Evolutionary conservation across 1,140 invertebrate genomes (phyloP).

Genomic region (Colletes gigas): DNA sequence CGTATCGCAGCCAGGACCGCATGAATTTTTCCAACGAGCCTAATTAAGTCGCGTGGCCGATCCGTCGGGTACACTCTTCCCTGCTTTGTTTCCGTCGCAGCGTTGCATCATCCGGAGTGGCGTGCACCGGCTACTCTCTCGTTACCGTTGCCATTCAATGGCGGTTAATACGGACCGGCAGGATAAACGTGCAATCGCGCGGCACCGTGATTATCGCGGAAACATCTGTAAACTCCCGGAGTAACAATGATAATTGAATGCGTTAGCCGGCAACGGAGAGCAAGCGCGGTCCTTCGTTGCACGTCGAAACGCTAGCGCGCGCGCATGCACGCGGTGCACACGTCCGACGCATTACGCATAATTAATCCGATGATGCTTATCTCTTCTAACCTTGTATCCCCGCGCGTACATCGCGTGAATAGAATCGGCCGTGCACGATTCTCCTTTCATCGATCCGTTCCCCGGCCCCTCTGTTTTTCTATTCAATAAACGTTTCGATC

Average conservation of each 20-base stretch:
- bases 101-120: slow-evolving; percentile 11
- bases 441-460: slow-evolving; percentile 54
- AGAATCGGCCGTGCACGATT: slow-evolving; percentile 57
- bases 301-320: not conserved
- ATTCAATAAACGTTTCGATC: too few species aligned
- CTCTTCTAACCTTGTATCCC: slow-evolving; percentile 58
- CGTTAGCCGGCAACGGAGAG: slow-evolving; percentile 27
- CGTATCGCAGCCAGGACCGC: slow-evolving; percentile 8
- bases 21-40: slow-evolving; percentile 54
- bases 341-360: slow-evolving; percentile 70
- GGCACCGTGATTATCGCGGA: slow-evolving; percentile 69
- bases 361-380: slow-evolving; percentile 71
- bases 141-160: slow-evolving; percentile 63
- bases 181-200: slow-evolving; percentile 62
- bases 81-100: slow-evolving; percentile 18
- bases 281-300: not conserved
- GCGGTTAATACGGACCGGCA: slow-evolving; percentile 52
- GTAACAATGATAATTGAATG: slow-evolving; percentile 73
- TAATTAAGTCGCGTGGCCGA: slow-evolving; percentile 55
- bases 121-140: slow-evolving; percentile 3
- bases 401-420: slow-evolving; percentile 60
- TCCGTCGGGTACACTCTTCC: too few species aligned
- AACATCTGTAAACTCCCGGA: slow-evolving; percentile 63
- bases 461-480: not conserved
- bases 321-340: slow-evolving; percentile 17